phyloP scores from a whole-genome alignment of 1,140 invertebrate genomes.

The Orius laevigatus region DNA sequence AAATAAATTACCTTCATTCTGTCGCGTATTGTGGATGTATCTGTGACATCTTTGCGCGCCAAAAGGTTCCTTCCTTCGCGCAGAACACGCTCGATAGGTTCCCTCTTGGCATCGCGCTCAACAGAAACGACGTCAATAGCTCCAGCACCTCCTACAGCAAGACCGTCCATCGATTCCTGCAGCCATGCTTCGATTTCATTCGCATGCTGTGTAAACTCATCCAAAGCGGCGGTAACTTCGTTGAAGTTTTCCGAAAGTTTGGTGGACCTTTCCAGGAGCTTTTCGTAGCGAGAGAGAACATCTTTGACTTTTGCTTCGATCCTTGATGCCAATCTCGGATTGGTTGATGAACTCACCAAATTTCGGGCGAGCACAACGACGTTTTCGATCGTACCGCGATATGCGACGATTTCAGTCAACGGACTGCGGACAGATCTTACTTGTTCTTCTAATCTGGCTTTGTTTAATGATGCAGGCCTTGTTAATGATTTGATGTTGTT shows the following conservation, averaged over 20 bases:
- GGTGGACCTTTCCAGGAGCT: slow-evolving; percentile 60
- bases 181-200: slow-evolving; percentile 53
- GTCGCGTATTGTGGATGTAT: slow-evolving; percentile 68
- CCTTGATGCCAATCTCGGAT: slow-evolving; percentile 72
- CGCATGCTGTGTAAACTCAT: slow-evolving; percentile 52
- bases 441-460: slow-evolving; percentile 80
- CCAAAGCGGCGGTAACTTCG: slow-evolving; percentile 54
- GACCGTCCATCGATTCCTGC: slow-evolving; percentile 49
- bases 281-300: slow-evolving; percentile 65
- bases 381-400: slow-evolving; percentile 66
- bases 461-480: slow-evolving; percentile 70
- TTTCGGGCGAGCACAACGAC: slow-evolving; percentile 63
- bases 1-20: slow-evolving; percentile 47
- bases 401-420: slow-evolving; percentile 67
- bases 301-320: slow-evolving; percentile 76
- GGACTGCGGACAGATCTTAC: slow-evolving; percentile 63
- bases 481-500: slow-evolving; percentile 61
- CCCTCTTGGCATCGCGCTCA: slow-evolving; percentile 36
- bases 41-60: slow-evolving; percentile 77
- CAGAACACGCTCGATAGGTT: slow-evolving; percentile 59
- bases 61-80: slow-evolving; percentile 65
- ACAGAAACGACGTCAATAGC: slow-evolving; percentile 28
- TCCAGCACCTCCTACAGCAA: slow-evolving; percentile 31
- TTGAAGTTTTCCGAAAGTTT: slow-evolving; percentile 66
- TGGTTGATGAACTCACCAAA: slow-evolving; percentile 61